phyloP scores from a whole-genome alignment of 2,888 invertebrate genomes.

The Drosophila mulleri region DNA sequence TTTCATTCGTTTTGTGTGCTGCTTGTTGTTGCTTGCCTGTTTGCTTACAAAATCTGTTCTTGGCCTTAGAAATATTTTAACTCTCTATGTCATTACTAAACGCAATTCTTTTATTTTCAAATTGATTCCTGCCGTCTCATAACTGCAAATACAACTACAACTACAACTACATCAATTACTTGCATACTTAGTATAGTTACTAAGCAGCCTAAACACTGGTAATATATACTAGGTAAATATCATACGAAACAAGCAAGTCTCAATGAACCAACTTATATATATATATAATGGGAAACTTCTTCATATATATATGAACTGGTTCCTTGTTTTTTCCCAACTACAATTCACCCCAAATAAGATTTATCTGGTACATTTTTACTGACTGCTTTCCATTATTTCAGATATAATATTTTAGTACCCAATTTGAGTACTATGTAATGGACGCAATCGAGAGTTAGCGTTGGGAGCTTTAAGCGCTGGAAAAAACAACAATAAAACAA shows the following conservation, averaged over 20 bases:
- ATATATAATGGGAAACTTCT: not conserved
- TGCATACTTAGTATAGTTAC: constrained; percentile 71
- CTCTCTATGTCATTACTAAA: constrained; percentile 30
- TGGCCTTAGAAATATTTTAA: constrained; percentile 19
- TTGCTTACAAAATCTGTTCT: constrained; percentile 78
- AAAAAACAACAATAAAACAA: constrained; percentile 34
- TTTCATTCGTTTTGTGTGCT: constrained; percentile 62
- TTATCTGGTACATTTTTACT: no score
- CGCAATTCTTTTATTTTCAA: constrained; percentile 43
- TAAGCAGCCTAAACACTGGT: constrained; percentile 71
- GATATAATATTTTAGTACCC: constrained; percentile 79
- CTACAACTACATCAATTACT: constrained; percentile 31
- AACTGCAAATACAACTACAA: constrained; percentile 29
- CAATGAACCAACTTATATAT: not conserved
- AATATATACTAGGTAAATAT: constrained; percentile 75
- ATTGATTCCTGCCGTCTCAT: constrained; percentile 22
- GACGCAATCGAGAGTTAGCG: constrained; percentile 47
- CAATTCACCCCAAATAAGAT: not conserved
- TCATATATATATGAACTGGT: not conserved
- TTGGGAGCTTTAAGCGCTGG: constrained; percentile 35
- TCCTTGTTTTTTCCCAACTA: not conserved
- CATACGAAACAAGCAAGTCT: constrained; percentile 21
- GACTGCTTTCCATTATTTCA: constrained; percentile 52
- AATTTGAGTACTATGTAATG: constrained; percentile 73
- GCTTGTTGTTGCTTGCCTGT: constrained; percentile 83